Evolutionary conservation across 1,140 invertebrate species (phyloP).

Genomic region (Bradysia coprophila): DNA sequence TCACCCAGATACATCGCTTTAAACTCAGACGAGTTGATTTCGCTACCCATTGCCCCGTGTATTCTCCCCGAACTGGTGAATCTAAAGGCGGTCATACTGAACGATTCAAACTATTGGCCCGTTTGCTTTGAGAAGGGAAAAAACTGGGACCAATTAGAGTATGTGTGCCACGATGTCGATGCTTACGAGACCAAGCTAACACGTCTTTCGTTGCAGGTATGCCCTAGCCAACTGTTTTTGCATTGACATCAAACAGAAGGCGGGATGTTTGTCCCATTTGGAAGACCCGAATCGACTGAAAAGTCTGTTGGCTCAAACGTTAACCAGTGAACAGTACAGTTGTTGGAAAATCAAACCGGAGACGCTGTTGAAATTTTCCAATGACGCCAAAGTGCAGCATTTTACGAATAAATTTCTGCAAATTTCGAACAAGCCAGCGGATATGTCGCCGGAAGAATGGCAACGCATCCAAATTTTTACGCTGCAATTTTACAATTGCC

Average conservation of each 20-base stretch:
- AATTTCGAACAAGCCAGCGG: constrained; percentile 9
- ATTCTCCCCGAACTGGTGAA: constrained; percentile 65
- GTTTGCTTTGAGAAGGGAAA: constrained; percentile 60
- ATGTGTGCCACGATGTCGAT: no score
- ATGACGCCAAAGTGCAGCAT: constrained; percentile 39
- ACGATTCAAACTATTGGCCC: constrained; percentile 76
- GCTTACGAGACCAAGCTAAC: neutral
- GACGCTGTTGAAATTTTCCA: constrained; percentile 44
- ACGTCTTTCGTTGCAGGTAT: constrained; percentile 25
- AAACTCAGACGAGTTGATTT: constrained; percentile 12
- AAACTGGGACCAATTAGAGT: constrained; percentile 69
- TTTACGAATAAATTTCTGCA: constrained; percentile 46
- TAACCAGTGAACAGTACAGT: constrained; percentile 54
- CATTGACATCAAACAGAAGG: constrained; percentile 72
- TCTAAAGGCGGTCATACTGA: constrained; percentile 54
- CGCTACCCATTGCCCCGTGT: constrained; percentile 46
- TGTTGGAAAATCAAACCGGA: constrained; percentile 26
- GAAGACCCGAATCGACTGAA: constrained; percentile 77
- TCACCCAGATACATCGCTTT: constrained; percentile 10
- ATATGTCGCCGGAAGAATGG: constrained; percentile 21
- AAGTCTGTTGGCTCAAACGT: constrained; percentile 59
- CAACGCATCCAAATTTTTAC: constrained; percentile 48
- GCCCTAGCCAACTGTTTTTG: constrained; percentile 48
- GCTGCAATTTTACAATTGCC: constrained; percentile 66
- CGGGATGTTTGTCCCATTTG: constrained; percentile 70